phyloP scores from a whole-genome alignment of 2,113 vertebrate species.

The Thryonomys swinderianus region DNA sequence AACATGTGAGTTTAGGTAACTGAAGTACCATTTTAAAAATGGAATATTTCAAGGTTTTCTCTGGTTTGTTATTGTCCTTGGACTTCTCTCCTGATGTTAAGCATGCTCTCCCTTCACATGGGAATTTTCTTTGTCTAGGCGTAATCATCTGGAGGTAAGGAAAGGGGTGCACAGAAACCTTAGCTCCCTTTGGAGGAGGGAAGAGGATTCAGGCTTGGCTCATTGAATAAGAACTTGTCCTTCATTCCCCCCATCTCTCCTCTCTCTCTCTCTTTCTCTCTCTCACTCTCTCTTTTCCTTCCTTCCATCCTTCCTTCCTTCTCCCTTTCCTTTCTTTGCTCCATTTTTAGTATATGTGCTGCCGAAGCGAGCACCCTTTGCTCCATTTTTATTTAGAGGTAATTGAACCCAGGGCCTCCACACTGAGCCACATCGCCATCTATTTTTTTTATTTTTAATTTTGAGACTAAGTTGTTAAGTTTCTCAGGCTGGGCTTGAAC shows the following conservation, averaged over 20 bases:
- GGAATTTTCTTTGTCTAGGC: background rate
- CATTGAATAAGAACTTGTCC: background rate
- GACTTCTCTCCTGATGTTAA: background rate
- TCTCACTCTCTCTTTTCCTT: background rate
- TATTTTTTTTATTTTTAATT: background rate
- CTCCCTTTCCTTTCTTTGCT: background rate
- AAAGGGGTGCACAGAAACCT: background rate
- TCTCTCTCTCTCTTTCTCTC: background rate
- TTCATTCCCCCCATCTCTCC: too few relatives aligned
- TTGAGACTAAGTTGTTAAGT: background rate
- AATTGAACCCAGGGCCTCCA: background rate
- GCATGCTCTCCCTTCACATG: background rate
- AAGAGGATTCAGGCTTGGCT: background rate
- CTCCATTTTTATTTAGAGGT: background rate
- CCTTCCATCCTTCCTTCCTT: too few relatives aligned
- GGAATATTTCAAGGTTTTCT: too few relatives aligned
- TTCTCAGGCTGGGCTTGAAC: background rate
- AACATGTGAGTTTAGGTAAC: too few relatives aligned
- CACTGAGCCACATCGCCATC: background rate
- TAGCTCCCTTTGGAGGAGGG: background rate
- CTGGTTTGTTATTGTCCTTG: background rate
- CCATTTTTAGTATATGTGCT: too few relatives aligned
- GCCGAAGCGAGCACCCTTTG: too few relatives aligned
- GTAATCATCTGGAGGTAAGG: background rate
- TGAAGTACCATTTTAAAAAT: too few relatives aligned